These are phyloP conservation scores for Phylloscopus collybita DNA, from an alignment of 2,797 vertebrate species.

Conservation along the genomic window DNA sequence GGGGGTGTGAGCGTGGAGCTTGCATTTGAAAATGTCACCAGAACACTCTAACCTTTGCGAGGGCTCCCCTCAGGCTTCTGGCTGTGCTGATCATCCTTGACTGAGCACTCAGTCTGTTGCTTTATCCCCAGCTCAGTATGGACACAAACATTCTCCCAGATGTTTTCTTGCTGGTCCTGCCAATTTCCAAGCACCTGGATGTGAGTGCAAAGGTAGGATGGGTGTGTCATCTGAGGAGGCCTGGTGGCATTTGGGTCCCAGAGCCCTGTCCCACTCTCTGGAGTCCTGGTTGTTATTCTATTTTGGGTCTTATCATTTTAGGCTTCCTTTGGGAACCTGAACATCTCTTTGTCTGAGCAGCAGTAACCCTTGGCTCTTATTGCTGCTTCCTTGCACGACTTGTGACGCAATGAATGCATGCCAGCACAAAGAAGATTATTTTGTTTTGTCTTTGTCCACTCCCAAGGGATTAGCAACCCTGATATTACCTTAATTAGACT, in stretches of 20 bases:
- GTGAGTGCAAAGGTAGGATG: neutral
- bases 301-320: neutral
- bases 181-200: neutral
- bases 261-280: neutral
- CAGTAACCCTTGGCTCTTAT: neutral
- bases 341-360: neutral
- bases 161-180: neutral
- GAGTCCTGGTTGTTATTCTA: neutral
- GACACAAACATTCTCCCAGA: neutral
- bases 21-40: constrained; percentile 47
- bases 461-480: neutral
- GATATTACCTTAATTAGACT: neutral
- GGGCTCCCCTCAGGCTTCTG: neutral
- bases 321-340: neutral
- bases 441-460: neutral
- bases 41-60: neutral
- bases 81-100: neutral
- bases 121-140: neutral
- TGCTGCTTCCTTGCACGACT: neutral
- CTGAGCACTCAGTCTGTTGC: neutral
- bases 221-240: neutral
- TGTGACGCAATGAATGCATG: neutral
- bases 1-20: neutral
- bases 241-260: neutral
- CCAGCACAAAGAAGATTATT: neutral